These are phyloP conservation scores for Apostichopus parvimensis DNA, from an alignment of 35 echinoderm and acorn worm species.

Conservation along the genomic window DNA sequence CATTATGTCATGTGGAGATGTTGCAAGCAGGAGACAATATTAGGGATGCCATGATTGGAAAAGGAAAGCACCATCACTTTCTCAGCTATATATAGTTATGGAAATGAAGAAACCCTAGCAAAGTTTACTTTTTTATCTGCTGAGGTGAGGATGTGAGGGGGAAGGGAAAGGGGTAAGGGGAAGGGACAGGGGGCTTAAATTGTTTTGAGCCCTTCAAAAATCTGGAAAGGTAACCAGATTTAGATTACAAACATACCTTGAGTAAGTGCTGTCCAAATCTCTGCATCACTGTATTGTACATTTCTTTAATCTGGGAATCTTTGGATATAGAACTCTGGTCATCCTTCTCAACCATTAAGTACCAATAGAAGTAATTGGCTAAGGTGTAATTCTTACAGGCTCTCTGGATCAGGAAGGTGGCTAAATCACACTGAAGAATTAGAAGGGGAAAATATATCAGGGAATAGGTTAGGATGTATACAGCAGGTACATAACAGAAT, in stretches of 20 bases:
- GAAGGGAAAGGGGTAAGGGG: too few species aligned
- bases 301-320: conserved; percentile 77
- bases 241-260: conserved; percentile 60
- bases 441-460: neutral
- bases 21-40: too few species aligned
- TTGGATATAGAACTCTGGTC: conserved; percentile 85
- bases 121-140: too few species aligned
- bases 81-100: too few species aligned
- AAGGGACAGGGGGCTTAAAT: too few species aligned
- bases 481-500: conserved; percentile 57
- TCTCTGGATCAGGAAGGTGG: conserved; percentile 87
- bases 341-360: conserved; percentile 90
- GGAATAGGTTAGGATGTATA: neutral
- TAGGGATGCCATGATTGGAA: too few species aligned
- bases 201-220: too few species aligned
- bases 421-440: conserved; percentile 69
- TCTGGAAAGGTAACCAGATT: neutral
- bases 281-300: conserved; percentile 95
- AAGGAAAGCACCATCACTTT: too few species aligned
- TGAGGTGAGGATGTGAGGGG: too few species aligned
- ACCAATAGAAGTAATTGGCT: conserved; percentile 99
- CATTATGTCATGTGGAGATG: too few species aligned
- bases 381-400: conserved; percentile 92
- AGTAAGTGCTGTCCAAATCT: conserved; percentile 77
- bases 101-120: too few species aligned